Evolutionary conservation across 2,888 invertebrate genomes (phyloP), one percentile per base, ranked within the genome.

Genomic region (Odiellus spinosus): DNA sequence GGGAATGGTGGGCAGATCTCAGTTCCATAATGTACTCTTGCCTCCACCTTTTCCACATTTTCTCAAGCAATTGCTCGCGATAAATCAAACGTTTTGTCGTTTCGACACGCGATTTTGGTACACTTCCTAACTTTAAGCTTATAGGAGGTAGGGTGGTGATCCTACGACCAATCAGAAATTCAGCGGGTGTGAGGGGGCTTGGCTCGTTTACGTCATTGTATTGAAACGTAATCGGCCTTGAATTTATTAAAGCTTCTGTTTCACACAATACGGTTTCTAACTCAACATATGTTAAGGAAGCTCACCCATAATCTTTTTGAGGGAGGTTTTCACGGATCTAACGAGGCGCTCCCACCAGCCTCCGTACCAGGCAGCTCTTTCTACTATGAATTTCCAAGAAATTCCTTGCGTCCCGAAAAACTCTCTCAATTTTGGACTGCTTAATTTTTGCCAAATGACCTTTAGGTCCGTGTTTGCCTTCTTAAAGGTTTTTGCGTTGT

Each of bases 281-380:
- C 42, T 62, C 56, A 34, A 60, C 59, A 38, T 52, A 52, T 3
- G 51, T 68, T 67, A 53, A 71, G 69, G 56, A 57, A 3, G 59
- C 55, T 42, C 56, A 8, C 66, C 63, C 2, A 68, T 48, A 5
- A 61, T 53, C 42, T 59, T 56, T 12, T 61, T 46, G 15, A 68
- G 46, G 5, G 64, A 42, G 5, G 48, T 48, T 52, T 71, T 69
- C 6, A 66, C 33, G 5, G 62, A 40, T 6, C 62, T 58, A 14
- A 67, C 57, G 5, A 69, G 51, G 17, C 66, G 53, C 54, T 69
- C 66, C 59, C 64, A 70, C 54, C 61, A 63, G 40, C 67, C 66
- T 38, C 67, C 67, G 64, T 63, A 64, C 26, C 67, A 68, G 3
- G 67, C 55, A 4, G 66, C 62, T 1, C 58, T 53, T 8, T 64